These are phyloP conservation scores for Phycodurus eques DNA, from an alignment of 2,113 vertebrate genomes.

Conservation along the genomic window DNA sequence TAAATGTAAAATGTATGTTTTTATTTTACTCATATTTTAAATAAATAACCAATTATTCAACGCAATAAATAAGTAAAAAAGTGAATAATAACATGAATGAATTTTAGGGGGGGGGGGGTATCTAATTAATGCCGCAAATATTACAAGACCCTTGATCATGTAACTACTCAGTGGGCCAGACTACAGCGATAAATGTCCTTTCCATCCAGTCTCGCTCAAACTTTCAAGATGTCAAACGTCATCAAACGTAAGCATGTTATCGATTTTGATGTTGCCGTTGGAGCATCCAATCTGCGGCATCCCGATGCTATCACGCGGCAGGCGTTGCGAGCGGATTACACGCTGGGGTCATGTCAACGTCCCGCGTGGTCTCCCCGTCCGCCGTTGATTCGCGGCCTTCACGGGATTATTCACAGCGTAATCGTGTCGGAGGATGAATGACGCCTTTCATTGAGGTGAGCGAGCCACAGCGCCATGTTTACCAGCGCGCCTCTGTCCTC, in stretches of 20 bases:
- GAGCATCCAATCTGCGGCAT: background rate
- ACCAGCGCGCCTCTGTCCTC: background rate
- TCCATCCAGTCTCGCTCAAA: background rate
- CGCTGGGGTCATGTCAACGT: slow-evolving; percentile 4
- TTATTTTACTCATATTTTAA: too few species aligned
- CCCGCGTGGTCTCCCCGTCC: background rate
- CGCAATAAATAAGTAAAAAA: too few species aligned
- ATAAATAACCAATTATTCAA: too few species aligned
- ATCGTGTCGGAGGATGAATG: background rate
- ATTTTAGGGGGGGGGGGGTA: too few species aligned
- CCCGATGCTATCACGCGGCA: background rate
- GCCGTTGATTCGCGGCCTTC: background rate
- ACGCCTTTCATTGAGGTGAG: background rate
- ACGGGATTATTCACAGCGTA: background rate
- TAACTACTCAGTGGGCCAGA: background rate
- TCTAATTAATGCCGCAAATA: too few species aligned
- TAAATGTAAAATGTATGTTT: too few species aligned
- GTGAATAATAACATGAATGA: too few species aligned
- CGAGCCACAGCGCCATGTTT: background rate
- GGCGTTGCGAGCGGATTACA: background rate
- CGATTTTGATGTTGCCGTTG: background rate
- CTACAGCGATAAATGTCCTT: background rate
- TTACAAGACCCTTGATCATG: background rate
- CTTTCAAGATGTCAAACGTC: background rate
- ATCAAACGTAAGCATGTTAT: background rate